Base-by-base conservation (phyloP, 2,888 invertebrate genomes). In the Brassicogethes aeneus region DNA sequence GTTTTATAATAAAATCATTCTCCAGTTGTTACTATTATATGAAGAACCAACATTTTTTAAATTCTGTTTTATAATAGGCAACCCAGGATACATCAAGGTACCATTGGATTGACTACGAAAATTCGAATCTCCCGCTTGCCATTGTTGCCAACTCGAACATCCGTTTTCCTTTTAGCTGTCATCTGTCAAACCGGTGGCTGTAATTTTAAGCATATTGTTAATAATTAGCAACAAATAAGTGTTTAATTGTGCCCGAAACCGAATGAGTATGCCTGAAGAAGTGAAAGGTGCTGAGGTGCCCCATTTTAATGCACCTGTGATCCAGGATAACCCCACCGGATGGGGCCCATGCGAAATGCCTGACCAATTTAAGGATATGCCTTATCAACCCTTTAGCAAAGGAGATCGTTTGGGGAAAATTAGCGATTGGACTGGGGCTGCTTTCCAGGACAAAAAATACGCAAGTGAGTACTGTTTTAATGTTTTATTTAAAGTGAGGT, bases 311-410 rank as follows among this genome's bases (percentile, higher is more conserved):
- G 77, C 83, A 7, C 87, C 87, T 0, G 68, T 79, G 41, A 85
- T 88, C 57, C 86, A 87, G 62, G 85, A 87, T 56, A 89, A 93
- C 68, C 82, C 85, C 2, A 79, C 79, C 51, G 97, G 97, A 64
- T 99, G 97, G 97, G 97, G 99, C 10, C 99, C 99, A 34, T 88
- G 86, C 70, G 88, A 89, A 67, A 76, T 94, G 69, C 92, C 94
- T 39, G 91, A 91, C 44, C 89, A 91, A 61, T 95, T 92, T 69
- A 84, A 85, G 62, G 92, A 94, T 69, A 90, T 95, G 82, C 97
- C 97, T 7, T 99, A 97, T 70, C 97, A 99, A 71, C 96, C 96
- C 31, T 99, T 96, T 69, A 94, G 96, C 54, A 99, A 99, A 72
- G 93, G 93, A 46, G 97, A 99, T 70, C 84, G 96, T 55, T 76